Base-by-base conservation (phyloP, 2,797 vertebrate genomes). In the Euthynnus affinis region DNA sequence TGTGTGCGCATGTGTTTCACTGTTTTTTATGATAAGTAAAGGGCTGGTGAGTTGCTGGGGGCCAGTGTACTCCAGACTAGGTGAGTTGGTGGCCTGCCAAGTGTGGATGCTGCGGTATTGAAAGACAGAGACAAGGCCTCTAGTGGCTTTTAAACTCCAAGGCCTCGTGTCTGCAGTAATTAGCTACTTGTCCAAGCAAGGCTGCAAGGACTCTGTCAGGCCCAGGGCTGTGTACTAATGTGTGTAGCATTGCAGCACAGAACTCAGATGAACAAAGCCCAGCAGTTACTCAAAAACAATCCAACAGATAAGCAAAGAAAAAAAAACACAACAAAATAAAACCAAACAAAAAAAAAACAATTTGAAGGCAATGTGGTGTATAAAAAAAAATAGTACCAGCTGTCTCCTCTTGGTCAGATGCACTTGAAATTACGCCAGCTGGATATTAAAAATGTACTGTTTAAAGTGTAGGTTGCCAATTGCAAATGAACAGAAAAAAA, bases 181-280 rank as follows among this genome's bases (percentile, higher is more conserved):
- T 93, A 93, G 87, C 87, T 89, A 81, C 82, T 90, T 88, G 86
- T 92, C 88, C 85, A 61, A 88, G 80, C 84, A 76, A 80, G 78
- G 81, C 88, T 82, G 71, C 73, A 18, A 87, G 84, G 80, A 82
- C 62, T 42, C 61, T 82, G 87, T 83, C 84, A 86, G 78, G 71
- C 71, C 64, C 75, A 69, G 17, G 73, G 78, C 80, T 83, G 86
- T 82, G 83, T 6, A 53, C 62, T 67, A 74, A 87, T 81, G 80
- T 87, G 78, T 86, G 78, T 27, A 78, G 71, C 71, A 59, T 46
- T 74, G 69, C 56, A 74, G 74, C 76, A 68, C 67, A 81, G 68
- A 46, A 62, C 61, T 69, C 67, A 20, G 37, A 81, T 7, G 55
- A 71, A 52, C 58, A n/a, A 62, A 64, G 68, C 59, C 56, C 60